Evolutionary conservation across 2,888 invertebrate genomes (phyloP).

Genomic region (Junonia oenone): DNA sequence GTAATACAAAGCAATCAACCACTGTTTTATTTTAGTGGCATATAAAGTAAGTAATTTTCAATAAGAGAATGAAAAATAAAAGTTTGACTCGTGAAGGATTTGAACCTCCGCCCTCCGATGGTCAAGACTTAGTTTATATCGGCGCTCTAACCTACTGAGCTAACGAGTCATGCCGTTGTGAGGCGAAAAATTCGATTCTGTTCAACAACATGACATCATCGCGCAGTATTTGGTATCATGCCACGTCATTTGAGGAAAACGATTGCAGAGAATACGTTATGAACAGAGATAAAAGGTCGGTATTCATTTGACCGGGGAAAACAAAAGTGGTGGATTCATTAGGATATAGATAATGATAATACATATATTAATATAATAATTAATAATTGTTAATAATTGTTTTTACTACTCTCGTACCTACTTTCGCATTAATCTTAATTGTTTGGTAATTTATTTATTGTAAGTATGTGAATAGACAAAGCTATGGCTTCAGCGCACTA

Average conservation of each 20-base stretch:
- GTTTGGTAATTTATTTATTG: too few species aligned
- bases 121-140: conserved; percentile 33
- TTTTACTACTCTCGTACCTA: too few species aligned
- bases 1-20: too few species aligned
- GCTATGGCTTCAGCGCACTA: too few species aligned
- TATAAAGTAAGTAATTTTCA: not conserved
- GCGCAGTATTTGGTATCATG: not conserved
- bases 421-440: too few species aligned
- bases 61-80: conserved; percentile 9
- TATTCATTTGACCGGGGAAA: not conserved
- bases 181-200: not conserved
- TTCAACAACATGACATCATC: conserved; percentile 7
- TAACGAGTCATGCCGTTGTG: conserved; percentile 32
- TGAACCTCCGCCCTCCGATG: conserved; percentile 41
- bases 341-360: not conserved
- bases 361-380: too few species aligned
- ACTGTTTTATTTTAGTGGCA: too few species aligned
- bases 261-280: not conserved
- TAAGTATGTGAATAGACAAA: too few species aligned
- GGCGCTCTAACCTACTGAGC: conserved; percentile 44
- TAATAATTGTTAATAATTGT: too few species aligned
- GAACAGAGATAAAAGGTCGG: not conserved
- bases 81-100: conserved; percentile 40
- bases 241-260: not conserved
- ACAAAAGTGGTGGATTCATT: not conserved